Evolutionary conservation across 2,113 vertebrate species (phyloP), one percentile per base, ranked within the genome.

Genomic region (Hydrolagus affinis): DNA sequence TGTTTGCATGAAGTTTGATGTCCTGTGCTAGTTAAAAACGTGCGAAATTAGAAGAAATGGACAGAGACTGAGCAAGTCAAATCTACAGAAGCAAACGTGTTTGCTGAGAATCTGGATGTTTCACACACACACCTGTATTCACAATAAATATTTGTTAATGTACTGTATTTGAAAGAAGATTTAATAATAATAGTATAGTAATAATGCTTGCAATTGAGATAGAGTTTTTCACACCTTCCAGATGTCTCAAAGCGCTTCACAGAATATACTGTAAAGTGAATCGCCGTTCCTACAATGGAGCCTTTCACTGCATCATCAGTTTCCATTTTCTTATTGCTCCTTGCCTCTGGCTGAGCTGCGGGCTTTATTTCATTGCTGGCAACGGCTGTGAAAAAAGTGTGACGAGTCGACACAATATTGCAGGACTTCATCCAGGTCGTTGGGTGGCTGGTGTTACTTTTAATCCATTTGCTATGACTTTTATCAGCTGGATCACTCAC

Each of bases 401-500:
- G 32, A 83, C 66, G 60, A 68, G 8, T 9, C 17, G 17, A 83
- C 9, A 17, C 62, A 30, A 66, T 15, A 30, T 32, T 8, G 15
- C 62, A 32, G 59, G 28, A 32, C 66, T 21, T 64, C 32, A 64
- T 64, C 60, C 64, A 64, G 59, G 59, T 74, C 86, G 86, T 89
- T 89, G 86, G 88, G 72, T 64, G 32, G 88, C 90, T 88, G 90
- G 87, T 88, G 87, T 90, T 89, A 90, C 92, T 90, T 91, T 90
- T 90, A 90, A 86, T 83, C 86, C 89, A 88, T 89, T 89, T 89
- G 89, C 88, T 75, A 78, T 71, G 88, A 91, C 88, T 68, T 88
- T 88, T 91, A 89, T 91, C 89, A 87, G 88, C 86, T 86, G 87
- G 87, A 91, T 94, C 90, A 85, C 91, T 89, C 89, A 91, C 90